These are phyloP conservation scores for Aplysia californica DNA, from an alignment of 1,140 invertebrate genomes.

Conservation along the genomic window DNA sequence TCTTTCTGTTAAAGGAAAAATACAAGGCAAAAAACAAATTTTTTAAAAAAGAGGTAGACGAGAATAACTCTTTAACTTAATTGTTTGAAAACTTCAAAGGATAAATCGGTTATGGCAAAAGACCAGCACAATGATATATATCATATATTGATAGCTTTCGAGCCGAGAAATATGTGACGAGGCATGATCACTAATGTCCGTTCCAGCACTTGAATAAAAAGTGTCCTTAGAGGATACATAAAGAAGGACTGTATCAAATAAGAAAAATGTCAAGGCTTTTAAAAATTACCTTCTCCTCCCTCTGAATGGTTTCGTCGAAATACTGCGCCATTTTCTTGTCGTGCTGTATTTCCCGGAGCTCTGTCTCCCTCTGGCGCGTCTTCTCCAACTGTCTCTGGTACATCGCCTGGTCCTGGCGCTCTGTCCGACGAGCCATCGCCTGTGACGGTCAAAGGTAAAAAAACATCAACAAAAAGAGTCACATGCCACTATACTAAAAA, in stretches of 20 bases:
- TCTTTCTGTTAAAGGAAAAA: too few relatives aligned
- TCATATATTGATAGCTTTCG: neutral
- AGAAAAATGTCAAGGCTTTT: neutral
- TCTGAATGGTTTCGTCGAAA: constrained; percentile 15
- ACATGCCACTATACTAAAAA: neutral
- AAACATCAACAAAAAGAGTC: neutral
- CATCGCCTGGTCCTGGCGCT: constrained; percentile 2
- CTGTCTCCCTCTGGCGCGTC: neutral
- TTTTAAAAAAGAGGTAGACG: too few relatives aligned
- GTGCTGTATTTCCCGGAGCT: neutral
- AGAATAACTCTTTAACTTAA: too few relatives aligned
- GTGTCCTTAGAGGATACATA: neutral
- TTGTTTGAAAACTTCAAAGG: too few relatives aligned
- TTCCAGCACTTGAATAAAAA: neutral
- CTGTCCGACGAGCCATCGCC: constrained; percentile 22
- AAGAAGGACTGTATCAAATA: neutral
- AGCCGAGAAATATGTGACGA: neutral
- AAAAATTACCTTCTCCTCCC: constrained; percentile 12
- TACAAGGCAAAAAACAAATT: too few relatives aligned
- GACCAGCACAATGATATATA: neutral
- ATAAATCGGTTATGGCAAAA: neutral
- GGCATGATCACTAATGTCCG: neutral
- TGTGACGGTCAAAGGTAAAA: neutral
- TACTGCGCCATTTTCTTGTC: constrained; percentile 15
- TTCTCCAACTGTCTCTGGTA: constrained; percentile 3